Evolutionary conservation across 2,113 vertebrate genomes (phyloP).

Genomic region (Coregonus clupeaformis): DNA sequence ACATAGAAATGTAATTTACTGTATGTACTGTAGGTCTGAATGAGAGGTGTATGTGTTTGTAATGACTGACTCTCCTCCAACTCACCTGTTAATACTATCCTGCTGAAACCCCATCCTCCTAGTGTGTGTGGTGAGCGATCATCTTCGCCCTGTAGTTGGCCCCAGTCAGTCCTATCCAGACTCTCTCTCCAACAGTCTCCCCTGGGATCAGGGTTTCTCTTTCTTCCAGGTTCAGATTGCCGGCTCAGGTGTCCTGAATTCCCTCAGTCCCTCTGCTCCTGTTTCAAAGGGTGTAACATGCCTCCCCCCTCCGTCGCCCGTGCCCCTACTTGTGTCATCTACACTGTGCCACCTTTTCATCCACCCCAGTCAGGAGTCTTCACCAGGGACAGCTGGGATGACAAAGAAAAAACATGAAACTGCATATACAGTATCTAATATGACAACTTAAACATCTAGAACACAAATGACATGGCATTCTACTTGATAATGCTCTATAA

Average conservation of each 20-base stretch:
- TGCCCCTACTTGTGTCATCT: constrained; percentile 34
- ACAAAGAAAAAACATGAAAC: not conserved
- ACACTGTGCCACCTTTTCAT: constrained; percentile 35
- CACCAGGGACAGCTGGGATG: not conserved
- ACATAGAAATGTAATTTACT: not conserved
- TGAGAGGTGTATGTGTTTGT: constrained; percentile 15
- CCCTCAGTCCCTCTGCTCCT: constrained; percentile 55
- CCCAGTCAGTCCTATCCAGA: constrained; percentile 8
- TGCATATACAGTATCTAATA: not conserved
- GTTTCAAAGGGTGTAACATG: constrained; percentile 63
- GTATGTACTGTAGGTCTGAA: constrained; percentile 32
- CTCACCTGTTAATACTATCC: constrained; percentile 47
- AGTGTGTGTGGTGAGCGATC: constrained; percentile 15
- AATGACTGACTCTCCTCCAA: constrained; percentile 4
- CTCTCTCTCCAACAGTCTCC: constrained; percentile 50
- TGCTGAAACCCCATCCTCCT: constrained; percentile 66
- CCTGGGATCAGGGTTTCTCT: constrained; percentile 70
- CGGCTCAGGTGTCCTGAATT: constrained; percentile 65
- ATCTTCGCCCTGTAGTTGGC: constrained; percentile 35
- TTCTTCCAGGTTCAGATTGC: constrained; percentile 59
- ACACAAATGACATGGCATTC: not conserved
- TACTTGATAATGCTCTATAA: not conserved
- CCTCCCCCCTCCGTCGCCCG: constrained; percentile 18
- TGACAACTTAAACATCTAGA: constrained; percentile 13
- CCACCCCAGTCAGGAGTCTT: not conserved